Conservation (phyloP, 2,888 invertebrate genomes). For the Trilocha varians region DNA sequence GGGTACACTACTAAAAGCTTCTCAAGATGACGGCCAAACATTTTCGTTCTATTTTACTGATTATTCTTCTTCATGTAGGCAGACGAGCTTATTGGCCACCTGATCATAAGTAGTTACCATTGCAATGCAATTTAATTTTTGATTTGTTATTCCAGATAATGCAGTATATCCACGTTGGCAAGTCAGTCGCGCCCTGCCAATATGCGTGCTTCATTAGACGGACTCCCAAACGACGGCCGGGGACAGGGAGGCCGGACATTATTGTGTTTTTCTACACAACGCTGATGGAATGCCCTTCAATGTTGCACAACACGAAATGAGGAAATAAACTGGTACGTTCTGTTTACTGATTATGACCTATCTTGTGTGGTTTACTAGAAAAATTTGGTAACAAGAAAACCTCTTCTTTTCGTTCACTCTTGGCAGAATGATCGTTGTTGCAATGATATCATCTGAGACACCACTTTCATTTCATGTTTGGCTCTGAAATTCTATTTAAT, state of each 20-base stretch:
- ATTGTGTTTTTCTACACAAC: conserved; percentile 32
- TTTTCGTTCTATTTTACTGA: no score
- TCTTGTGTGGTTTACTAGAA: background rate
- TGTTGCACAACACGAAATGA: conserved; percentile 46
- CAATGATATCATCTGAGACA: no score
- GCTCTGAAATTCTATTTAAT: no score
- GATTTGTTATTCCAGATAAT: background rate
- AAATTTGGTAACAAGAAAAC: no score
- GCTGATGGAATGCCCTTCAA: conserved; percentile 50
- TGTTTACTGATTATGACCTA: conserved; percentile 4
- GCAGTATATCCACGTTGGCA: conserved; percentile 3
- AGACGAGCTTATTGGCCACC: background rate
- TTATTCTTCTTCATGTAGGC: no score
- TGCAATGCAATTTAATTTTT: background rate
- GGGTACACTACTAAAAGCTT: no score
- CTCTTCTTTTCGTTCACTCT: no score
- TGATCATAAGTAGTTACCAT: background rate
- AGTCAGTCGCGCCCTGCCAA: conserved; percentile 54
- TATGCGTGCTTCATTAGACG: conserved; percentile 62
- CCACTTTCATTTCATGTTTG: no score
- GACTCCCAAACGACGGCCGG: conserved; percentile 47
- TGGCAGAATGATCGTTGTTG: no score
- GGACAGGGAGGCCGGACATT: conserved; percentile 39
- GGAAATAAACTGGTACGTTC: conserved; percentile 24
- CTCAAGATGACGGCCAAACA: no score